phyloP scores from a whole-genome alignment of 92 coral and sea anemone genomes.

The Porites rus region DNA sequence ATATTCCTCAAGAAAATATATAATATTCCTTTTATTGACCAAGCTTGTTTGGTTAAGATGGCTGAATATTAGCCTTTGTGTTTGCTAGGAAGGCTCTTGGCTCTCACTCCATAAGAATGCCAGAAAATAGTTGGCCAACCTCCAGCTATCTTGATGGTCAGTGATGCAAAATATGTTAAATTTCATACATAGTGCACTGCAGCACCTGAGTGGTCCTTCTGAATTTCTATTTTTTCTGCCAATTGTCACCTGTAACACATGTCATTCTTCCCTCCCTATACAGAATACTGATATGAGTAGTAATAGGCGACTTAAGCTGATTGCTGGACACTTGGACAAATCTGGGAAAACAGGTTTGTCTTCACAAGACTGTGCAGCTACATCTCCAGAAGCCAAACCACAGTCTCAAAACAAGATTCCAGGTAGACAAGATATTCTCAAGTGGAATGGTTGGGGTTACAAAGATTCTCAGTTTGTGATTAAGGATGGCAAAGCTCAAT shows the following conservation, averaged over 20 bases:
- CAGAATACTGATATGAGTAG: constrained; percentile 58
- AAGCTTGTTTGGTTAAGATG: too few species aligned
- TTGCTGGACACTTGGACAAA: constrained; percentile 71
- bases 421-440: constrained; percentile 73
- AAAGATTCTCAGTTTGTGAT: constrained; percentile 83
- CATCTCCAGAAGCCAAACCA: constrained; percentile 13
- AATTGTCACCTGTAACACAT: neutral
- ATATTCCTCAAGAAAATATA: too few species aligned
- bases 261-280: neutral
- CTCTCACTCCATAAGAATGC: too few species aligned
- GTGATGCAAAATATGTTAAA: too few species aligned
- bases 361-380: constrained; percentile 50
- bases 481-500: constrained; percentile 78
- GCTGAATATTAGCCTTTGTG: too few species aligned
- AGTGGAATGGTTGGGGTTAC: constrained; percentile 99
- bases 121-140: too few species aligned
- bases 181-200: too few species aligned
- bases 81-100: too few species aligned
- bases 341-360: constrained; percentile 10
- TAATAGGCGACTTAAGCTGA: constrained; percentile 70
- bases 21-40: too few species aligned
- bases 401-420: constrained; percentile 51
- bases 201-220: too few species aligned
- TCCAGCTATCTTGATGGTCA: too few species aligned
- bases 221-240: neutral